Percentiles rank a stretch among this genome's conserved stretches.
Evolutionary conservation across 2,888 invertebrate species (phyloP).

Genomic region (Patella depressa): DNA sequence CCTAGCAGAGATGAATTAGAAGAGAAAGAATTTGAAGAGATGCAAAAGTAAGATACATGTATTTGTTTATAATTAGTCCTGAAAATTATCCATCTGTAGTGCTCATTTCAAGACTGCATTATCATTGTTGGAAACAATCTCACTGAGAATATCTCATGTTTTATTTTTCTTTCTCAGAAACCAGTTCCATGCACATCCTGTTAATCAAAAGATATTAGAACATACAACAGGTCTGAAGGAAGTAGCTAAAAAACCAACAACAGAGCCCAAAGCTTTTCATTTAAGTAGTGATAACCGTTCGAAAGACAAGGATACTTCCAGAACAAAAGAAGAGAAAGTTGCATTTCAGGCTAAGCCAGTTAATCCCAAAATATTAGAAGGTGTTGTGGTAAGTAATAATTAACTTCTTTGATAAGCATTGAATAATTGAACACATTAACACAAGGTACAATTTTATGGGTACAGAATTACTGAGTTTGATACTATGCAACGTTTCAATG

Average conservation of each 20-base stretch:
- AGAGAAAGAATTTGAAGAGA: slow-evolving; percentile 77
- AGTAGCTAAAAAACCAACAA: slow-evolving; percentile 75
- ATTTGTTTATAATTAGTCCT: not conserved
- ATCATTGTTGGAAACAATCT: not conserved
- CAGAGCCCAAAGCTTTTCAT: slow-evolving; percentile 77
- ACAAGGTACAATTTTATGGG: no score
- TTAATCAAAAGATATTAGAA: slow-evolving; percentile 77
- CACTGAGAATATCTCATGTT: not conserved
- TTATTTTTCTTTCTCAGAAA: slow-evolving; percentile 68
- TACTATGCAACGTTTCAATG: no score
- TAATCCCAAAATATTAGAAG: slow-evolving; percentile 72
- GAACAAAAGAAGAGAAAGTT: slow-evolving; percentile 72
- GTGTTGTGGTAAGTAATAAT: slow-evolving; percentile 54
- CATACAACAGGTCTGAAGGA: slow-evolving; percentile 73
- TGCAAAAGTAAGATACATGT: slow-evolving; percentile 76
- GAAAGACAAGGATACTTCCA: slow-evolving; percentile 35
- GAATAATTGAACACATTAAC: not conserved
- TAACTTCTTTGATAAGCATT: not conserved
- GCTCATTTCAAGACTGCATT: no score
- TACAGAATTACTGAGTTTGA: no score
- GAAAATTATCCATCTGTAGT: no score
- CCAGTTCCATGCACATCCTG: slow-evolving; percentile 79
- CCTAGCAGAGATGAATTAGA: slow-evolving; percentile 78
- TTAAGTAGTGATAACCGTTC: slow-evolving; percentile 44
- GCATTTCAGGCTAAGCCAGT: slow-evolving; percentile 82